Base-by-base conservation (phyloP, 1,140 invertebrate genomes). In the Zaprionus kolodkinae region DNA sequence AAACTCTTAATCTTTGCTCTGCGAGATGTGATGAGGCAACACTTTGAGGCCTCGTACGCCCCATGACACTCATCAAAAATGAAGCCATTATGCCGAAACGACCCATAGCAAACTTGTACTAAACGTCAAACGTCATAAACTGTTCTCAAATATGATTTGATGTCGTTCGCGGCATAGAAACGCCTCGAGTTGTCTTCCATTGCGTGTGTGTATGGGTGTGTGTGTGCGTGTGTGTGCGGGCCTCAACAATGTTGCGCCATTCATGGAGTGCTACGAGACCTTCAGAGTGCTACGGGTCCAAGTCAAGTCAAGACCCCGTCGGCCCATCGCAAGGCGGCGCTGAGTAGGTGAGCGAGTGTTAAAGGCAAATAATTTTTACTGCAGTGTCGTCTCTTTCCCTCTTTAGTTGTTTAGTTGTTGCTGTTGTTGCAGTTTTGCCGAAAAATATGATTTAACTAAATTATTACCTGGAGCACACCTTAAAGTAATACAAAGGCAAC, bases 381-480 rank as follows among this genome's bases (percentile, higher is more conserved):
- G 68, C 85, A 73, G 30, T 35, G 65, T 54, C 52, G 38, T 63
- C 48, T 63, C 35, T 35, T 54, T 38, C 36, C 40, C 12, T 2
- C 21, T 2, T 21, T 21, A 13, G 43, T 57, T 38, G 33, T 61
- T 62, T 62, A 57, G 54, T 59, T 78, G 45, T 70, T 65, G 45
- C 76, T 48, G 35, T 71, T 69, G 50, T 73, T 74, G 67, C 69
- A 74, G 78, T 78, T 81, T 74, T 74, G 78, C 75, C 80, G 72
- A 85, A 84, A 45, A 89, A 89, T 90, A 90, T 89, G 85, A 89
- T 89, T 89, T 89, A 90, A 81, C 86, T 91, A 89, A 91, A 91
- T 91, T 91, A 91, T 91, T 91, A 91, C 89, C 89, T 61, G 76
- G 79, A 91, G 89, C 89, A 91, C 89, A 91, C 89, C 89, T 91